Conservation (phyloP, 2,888 invertebrate genomes). For the Euplagia quadripunctaria region DNA sequence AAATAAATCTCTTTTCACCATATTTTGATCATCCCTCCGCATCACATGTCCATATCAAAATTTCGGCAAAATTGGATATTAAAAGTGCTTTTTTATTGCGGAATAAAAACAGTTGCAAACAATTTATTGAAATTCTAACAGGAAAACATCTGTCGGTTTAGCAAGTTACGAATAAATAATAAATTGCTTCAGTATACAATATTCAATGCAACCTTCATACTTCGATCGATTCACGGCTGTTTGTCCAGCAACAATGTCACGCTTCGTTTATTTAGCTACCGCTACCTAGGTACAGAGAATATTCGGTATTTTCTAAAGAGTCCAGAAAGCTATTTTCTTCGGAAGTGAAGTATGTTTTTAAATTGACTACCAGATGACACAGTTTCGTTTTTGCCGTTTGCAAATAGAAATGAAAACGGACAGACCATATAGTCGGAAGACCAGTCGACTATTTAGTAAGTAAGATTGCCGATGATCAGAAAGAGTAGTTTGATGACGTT, state of each 20-base stretch:
- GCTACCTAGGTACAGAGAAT: not conserved
- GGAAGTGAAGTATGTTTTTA: not conserved
- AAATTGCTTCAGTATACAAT: not conserved
- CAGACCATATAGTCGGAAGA: no score
- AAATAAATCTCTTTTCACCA: no score
- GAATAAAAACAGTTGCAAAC: not conserved
- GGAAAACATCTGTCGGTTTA: not conserved
- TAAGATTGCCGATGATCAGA: no score
- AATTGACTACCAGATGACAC: not conserved
- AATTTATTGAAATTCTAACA: not conserved
- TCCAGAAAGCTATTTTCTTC: not conserved
- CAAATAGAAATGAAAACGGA: not conserved
- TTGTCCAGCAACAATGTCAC: not conserved
- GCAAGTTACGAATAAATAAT: not conserved
- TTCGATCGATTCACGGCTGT: not conserved
- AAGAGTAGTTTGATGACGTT: no score
- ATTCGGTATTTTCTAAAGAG: not conserved
- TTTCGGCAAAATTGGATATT: no score
- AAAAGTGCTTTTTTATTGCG: not conserved
- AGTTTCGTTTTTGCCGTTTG: not conserved
- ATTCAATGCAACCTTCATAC: constrained; percentile 6
- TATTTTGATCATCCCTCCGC: no score
- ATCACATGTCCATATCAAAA: no score
- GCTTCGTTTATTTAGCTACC: not conserved
- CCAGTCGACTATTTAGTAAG: no score